Conservation (phyloP, 2,113 vertebrate species). For the Zosterops pallidus region DNA sequence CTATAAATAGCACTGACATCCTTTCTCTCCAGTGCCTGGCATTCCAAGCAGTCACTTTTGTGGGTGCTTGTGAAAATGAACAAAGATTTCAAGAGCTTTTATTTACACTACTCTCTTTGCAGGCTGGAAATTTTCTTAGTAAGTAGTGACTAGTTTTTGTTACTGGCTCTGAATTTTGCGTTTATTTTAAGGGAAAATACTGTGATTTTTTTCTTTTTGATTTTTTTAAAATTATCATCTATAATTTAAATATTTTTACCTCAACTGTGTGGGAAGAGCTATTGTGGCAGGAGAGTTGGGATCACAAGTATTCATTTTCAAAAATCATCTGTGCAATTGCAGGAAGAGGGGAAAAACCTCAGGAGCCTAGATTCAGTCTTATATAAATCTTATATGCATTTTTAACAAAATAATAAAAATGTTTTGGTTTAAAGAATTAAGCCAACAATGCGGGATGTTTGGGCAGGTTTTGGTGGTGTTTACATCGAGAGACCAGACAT, state of each 20-base stretch:
- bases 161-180: neutral
- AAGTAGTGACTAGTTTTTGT: neutral
- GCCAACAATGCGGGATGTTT: neutral
- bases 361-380: neutral
- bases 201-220: neutral
- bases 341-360: neutral
- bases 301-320: neutral
- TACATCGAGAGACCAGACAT: neutral
- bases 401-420: neutral
- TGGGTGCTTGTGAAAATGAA: neutral
- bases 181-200: neutral
- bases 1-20: conserved; percentile 28
- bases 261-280: neutral
- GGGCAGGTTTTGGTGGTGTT: neutral
- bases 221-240: neutral
- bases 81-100: conserved; percentile 18
- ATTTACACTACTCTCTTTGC: neutral
- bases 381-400: neutral
- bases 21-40: neutral
- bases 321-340: neutral
- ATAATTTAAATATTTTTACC: neutral
- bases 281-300: neutral
- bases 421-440: neutral
- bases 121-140: neutral
- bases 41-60: conserved; percentile 21